These are phyloP conservation scores for Scortum barcoo DNA, from an alignment of 2,113 vertebrate genomes.

Conservation along the genomic window DNA sequence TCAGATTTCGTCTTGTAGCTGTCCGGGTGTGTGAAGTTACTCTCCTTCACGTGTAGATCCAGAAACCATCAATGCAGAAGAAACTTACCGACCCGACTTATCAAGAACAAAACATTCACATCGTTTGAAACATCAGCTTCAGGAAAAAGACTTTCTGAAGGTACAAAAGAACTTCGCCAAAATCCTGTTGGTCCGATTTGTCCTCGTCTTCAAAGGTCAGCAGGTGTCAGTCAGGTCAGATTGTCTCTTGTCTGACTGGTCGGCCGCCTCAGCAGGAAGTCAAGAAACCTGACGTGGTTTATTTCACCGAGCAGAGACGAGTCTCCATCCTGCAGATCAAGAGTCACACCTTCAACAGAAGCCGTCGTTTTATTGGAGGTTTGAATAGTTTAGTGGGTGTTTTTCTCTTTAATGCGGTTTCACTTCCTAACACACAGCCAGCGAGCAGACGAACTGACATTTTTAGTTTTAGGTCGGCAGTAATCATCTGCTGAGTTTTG, in stretches of 20 bases:
- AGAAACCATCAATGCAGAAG: too few relatives aligned
- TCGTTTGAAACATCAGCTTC: background rate
- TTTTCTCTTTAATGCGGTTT: too few relatives aligned
- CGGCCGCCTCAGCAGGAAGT: background rate
- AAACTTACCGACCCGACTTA: background rate
- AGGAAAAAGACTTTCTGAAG: background rate
- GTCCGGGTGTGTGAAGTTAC: background rate
- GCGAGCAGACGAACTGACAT: too few relatives aligned
- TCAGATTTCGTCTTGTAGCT: background rate
- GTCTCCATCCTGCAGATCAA: too few relatives aligned
- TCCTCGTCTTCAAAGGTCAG: background rate
- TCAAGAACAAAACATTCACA: too few relatives aligned
- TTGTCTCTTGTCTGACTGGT: conserved; percentile 29
- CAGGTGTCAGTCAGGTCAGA: conserved; percentile 14
- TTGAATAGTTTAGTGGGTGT: too few relatives aligned
- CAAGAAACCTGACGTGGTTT: background rate
- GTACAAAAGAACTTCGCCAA: background rate
- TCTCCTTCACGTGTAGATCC: background rate
- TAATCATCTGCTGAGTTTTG: too few relatives aligned
- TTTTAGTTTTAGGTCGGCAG: too few relatives aligned
- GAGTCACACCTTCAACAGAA: too few relatives aligned
- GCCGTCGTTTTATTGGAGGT: too few relatives aligned
- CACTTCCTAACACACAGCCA: too few relatives aligned
- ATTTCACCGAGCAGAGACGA: too few relatives aligned
- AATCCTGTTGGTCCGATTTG: background rate